Base-by-base conservation (phyloP, 2,797 vertebrate genomes). In the Thripadectes ignobilis region DNA sequence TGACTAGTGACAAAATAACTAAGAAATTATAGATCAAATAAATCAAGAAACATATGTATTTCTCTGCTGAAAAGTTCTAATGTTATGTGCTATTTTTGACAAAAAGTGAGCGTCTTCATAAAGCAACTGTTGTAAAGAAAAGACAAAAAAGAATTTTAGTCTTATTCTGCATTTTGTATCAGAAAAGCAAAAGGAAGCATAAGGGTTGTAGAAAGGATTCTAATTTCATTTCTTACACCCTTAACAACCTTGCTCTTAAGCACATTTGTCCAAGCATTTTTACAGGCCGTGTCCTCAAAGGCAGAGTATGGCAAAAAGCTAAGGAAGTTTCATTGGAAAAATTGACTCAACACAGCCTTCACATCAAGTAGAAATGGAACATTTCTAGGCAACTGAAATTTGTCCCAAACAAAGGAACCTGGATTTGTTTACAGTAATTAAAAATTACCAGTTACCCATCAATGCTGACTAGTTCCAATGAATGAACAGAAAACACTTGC, bases 101-200 rank as follows among this genome's bases (percentile, higher is more conserved):
- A 87, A 66, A 77, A 88, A 23, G 3, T 7, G 4, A 23, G 3
- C 6, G 4, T 57, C 32, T 10, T 11, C 1, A 22, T 51, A 45
- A 68, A 73, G 3, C 3, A 76, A 55, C 1, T 6, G 12, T 5
- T 59, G 3, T 0, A 27, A n/a, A 49, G 14, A 74, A 43, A 76
- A 7, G 8, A 3, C 21, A 15, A 22, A 46, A 23, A 0, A 21
- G 3, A 11, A 6, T 36, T 39, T 41, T 41, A 3, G 6, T 72
- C 45, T 68, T n/a, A 13, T 32, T 51, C 27, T 75, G 2, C 11
- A 38, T 71, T 89, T 69, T 62, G 8, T 61, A 21, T 38, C 24
- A 61, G 32, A 66, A 74, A 83, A 65, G 5, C 5, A 30, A 27
- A 58, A 55, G 24, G 43, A 66, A 57, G 1, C 6, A 29, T 32